A percentile compares a stretch with the other conserved stretches of the same genome.
Evolutionary conservation across 2,113 vertebrate species (phyloP).

Genomic region (Callopanchax toddi): DNA sequence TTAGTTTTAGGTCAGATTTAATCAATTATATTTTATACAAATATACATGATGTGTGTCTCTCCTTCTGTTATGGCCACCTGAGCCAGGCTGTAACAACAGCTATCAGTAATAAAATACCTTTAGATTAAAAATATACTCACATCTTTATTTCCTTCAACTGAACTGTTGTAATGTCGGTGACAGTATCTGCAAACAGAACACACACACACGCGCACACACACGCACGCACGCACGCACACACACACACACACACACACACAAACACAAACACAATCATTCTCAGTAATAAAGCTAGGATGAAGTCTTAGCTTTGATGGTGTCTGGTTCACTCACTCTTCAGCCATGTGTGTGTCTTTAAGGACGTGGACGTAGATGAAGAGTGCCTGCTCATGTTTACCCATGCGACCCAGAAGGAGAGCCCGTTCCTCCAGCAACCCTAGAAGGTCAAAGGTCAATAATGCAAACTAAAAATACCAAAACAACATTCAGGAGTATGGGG

Average conservation of each 20-base stretch:
- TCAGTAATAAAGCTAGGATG: too few relatives aligned
- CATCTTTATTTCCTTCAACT: slow-evolving; percentile 92
- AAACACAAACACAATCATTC: too few relatives aligned
- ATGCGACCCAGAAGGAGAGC: slow-evolving; percentile 94
- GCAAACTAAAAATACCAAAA: background rate
- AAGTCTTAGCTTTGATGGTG: too few relatives aligned
- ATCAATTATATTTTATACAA: too few relatives aligned
- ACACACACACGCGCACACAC: background rate
- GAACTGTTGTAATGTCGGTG: slow-evolving; percentile 89
- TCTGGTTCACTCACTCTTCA: slow-evolving; percentile 86
- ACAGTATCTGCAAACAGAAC: slow-evolving; percentile 86
- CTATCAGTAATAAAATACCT: background rate
- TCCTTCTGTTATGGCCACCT: too few relatives aligned
- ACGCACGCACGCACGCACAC: too few relatives aligned
- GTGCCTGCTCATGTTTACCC: slow-evolving; percentile 97
- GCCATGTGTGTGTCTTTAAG: slow-evolving; percentile 92
- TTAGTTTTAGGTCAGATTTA: too few relatives aligned
- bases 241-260: too few relatives aligned
- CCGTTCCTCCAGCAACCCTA: slow-evolving; percentile 94
- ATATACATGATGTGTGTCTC: too few relatives aligned
- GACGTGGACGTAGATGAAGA: slow-evolving; percentile 97
- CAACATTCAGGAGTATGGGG: too few relatives aligned
- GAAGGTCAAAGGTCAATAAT: slow-evolving; percentile 4
- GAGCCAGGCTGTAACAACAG: too few relatives aligned
- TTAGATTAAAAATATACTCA: slow-evolving; percentile 76